These are phyloP conservation scores for Eurypyga helias DNA, from an alignment of 2,113 vertebrate species.

Conservation along the genomic window DNA sequence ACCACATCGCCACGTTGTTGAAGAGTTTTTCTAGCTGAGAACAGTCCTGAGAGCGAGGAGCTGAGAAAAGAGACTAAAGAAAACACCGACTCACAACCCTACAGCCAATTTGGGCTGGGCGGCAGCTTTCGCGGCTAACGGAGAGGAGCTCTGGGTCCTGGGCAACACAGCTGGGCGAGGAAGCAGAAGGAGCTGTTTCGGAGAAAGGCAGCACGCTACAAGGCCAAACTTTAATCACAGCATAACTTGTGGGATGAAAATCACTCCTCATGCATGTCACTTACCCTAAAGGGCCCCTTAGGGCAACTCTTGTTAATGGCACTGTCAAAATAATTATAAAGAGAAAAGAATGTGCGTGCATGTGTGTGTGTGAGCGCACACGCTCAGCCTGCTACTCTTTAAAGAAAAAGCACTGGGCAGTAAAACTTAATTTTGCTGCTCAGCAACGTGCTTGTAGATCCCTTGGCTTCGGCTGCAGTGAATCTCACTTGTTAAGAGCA, in stretches of 20 bases:
- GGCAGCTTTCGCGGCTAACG: background rate
- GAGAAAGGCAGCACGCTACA: slow-evolving; percentile 19
- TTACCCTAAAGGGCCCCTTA: slow-evolving; percentile 67
- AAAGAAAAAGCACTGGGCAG: background rate
- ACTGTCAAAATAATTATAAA: slow-evolving; percentile 69
- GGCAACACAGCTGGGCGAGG: background rate
- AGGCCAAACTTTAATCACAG: slow-evolving; percentile 61
- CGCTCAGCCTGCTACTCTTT: background rate
- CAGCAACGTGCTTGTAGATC: background rate
- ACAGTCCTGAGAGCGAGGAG: background rate
- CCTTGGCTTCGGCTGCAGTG: background rate
- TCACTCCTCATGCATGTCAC: slow-evolving; percentile 68
- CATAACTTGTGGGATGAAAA: slow-evolving; percentile 65
- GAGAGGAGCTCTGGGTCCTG: background rate
- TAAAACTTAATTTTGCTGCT: background rate
- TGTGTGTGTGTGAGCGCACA: background rate
- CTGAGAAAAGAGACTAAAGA: background rate
- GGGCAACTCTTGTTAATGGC: slow-evolving; percentile 68
- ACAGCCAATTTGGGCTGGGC: accelerated
- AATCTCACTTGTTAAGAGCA: slow-evolving; percentile 40
- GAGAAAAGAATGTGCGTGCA: background rate
- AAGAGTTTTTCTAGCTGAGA: background rate
- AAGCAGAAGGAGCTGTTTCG: background rate
- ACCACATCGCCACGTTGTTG: background rate
- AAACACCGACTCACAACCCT: accelerated